Percentiles rank a stretch among this genome's conserved stretches.
phyloP scores from a whole-genome alignment of 1,140 invertebrate genomes.

The Pygmarrhopalites habei region DNA sequence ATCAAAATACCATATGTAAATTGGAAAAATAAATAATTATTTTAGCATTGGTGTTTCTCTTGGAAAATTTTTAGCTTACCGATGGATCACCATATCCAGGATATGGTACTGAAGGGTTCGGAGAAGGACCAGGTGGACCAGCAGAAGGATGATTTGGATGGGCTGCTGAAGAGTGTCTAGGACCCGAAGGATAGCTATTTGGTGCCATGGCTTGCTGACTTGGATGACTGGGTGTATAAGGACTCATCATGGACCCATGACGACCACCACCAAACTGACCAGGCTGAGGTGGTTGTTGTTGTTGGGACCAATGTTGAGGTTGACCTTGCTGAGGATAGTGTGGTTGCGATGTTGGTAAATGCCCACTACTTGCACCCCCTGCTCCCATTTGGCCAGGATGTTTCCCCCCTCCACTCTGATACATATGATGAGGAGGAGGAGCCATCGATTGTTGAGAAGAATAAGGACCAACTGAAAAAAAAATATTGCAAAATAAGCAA shows the following conservation, averaged over 20 bases:
- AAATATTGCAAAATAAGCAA: too few relatives aligned
- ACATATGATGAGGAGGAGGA: constrained; percentile 53
- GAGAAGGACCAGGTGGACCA: constrained; percentile 15
- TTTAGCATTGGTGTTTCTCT: too few relatives aligned
- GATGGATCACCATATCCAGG: constrained; percentile 34
- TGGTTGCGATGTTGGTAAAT: constrained; percentile 27
- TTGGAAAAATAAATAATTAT: too few relatives aligned
- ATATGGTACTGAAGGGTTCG: constrained; percentile 18
- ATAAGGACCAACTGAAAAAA: too few relatives aligned
- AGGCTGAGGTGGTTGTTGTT: constrained; percentile 11
- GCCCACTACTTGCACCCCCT: constrained; percentile 22
- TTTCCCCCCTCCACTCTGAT: constrained; percentile 46
- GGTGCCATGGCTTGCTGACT: constrained; percentile 25
- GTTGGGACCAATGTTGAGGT: constrained; percentile 25
- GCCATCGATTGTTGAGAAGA: constrained; percentile 54
- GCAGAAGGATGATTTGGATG: constrained; percentile 29
- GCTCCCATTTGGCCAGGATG: constrained; percentile 27
- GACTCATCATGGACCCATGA: constrained; percentile 25
- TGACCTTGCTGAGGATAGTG: constrained; percentile 28
- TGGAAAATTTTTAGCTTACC: too few relatives aligned
- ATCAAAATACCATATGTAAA: too few relatives aligned
- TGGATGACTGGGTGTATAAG: constrained; percentile 25
- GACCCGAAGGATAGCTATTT: constrained; percentile 24
- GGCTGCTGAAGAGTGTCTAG: constrained; percentile 8
- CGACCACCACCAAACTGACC: background rate